These are phyloP conservation scores for Hoplostethus mediterraneus DNA, from an alignment of 2,797 vertebrate genomes.

Conservation along the genomic window DNA sequence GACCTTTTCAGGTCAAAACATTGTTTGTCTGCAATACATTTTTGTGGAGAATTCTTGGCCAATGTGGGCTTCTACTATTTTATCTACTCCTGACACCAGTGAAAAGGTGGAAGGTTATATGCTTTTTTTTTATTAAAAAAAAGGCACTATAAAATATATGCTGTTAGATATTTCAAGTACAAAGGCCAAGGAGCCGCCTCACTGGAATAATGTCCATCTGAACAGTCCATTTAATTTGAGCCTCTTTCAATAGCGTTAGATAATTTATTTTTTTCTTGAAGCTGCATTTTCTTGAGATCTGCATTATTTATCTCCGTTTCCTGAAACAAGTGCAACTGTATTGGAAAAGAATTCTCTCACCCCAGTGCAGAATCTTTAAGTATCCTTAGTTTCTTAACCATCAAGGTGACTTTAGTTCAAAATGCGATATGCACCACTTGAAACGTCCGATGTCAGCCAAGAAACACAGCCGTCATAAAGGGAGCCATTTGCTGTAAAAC, in stretches of 20 bases:
- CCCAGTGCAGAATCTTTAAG: too few species aligned
- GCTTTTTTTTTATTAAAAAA: too few species aligned
- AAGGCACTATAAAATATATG: not conserved
- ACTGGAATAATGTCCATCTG: too few species aligned
- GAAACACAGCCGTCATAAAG: too few species aligned
- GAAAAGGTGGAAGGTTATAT: not conserved
- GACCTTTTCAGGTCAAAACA: not conserved
- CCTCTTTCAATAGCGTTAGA: not conserved
- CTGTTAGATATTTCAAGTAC: too few species aligned
- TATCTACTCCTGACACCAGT: not conserved
- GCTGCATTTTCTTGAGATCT: too few species aligned
- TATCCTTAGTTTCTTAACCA: too few species aligned
- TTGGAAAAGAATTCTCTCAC: too few species aligned
- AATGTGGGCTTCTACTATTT: slow-evolving; percentile 1
- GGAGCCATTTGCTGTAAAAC: not conserved
- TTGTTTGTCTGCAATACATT: not conserved
- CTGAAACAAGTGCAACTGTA: too few species aligned
- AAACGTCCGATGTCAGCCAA: not conserved
- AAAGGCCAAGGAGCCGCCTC: not conserved
- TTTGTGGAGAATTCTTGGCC: not conserved
- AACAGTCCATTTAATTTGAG: not conserved
- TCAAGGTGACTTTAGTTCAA: too few species aligned
- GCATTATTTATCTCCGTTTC: too few species aligned
- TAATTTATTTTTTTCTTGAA: too few species aligned
- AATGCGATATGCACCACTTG: not conserved